A percentile compares a stretch with the other conserved stretches of the same genome.
phyloP scores from a whole-genome alignment of 2,797 vertebrate species.

The Sarcophilus harrisii region DNA sequence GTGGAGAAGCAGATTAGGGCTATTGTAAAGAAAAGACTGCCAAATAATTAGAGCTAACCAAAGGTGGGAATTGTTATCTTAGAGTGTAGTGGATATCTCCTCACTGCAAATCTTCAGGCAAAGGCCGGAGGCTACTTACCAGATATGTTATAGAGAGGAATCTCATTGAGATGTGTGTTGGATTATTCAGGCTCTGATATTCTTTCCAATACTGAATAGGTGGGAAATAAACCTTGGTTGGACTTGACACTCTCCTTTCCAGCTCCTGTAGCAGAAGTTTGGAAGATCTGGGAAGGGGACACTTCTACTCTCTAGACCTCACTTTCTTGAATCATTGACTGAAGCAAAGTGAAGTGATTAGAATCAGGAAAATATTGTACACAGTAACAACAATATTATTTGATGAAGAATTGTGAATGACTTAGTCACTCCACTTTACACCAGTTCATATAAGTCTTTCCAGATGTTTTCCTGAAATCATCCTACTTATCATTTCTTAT shows the following conservation, averaged over 20 bases:
- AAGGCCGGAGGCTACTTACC: neutral
- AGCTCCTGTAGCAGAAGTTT: neutral
- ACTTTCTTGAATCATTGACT: neutral
- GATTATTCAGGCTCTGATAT: neutral
- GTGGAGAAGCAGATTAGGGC: neutral
- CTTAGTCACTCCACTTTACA: neutral
- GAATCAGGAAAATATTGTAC: too few species aligned
- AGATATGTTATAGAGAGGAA: neutral
- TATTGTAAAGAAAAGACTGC: neutral
- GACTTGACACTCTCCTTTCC: neutral
- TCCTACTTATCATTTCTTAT: neutral
- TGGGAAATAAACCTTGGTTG: neutral
- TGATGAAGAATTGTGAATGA: too few species aligned
- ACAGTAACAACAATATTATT: too few species aligned
- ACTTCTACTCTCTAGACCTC: neutral
- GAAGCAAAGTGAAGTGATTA: too few species aligned
- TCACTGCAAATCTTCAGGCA: neutral
- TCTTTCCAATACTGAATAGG: neutral
- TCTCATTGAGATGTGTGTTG: neutral
- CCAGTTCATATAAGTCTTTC: neutral
- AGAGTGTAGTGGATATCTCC: neutral
- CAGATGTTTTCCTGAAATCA: neutral
- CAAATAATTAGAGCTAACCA: neutral
- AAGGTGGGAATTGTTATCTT: neutral
- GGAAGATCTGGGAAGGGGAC: neutral